Conservation (phyloP, 2,888 invertebrate species). For the Onthophagus sagittarius region DNA sequence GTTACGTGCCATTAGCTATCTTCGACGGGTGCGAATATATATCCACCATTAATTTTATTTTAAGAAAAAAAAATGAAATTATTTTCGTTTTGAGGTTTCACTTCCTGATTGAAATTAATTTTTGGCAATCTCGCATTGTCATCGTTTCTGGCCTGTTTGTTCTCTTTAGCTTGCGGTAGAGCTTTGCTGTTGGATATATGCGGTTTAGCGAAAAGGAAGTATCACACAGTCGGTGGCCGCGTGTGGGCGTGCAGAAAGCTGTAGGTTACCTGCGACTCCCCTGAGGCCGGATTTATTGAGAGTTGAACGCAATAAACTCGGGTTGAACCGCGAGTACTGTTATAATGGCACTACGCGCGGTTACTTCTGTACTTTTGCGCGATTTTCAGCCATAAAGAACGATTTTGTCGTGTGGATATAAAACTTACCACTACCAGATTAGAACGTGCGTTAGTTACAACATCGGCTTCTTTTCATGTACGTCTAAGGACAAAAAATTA, state of each 20-base stretch:
- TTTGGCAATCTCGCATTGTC: not conserved
- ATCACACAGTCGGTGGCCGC: not conserved
- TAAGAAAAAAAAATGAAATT: not conserved
- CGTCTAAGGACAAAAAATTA: too few relatives aligned
- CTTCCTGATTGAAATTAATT: not conserved
- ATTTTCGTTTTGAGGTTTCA: not conserved
- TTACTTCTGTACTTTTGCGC: not conserved
- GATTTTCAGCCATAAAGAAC: not conserved
- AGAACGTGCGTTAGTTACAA: not conserved
- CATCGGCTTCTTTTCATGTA: not conserved
- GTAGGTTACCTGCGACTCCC: not conserved
- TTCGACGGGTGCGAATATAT: not conserved
- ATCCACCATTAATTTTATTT: not conserved
- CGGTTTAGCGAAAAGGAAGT: not conserved
- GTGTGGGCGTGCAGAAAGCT: not conserved
- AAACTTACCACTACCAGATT: not conserved
- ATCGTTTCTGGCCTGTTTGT: not conserved
- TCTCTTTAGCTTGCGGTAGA: not conserved
- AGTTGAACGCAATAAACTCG: not conserved
- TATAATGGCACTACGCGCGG: not conserved
- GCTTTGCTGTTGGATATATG: not conserved
- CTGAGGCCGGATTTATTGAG: not conserved
- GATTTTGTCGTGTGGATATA: not conserved
- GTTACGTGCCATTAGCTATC: not conserved
- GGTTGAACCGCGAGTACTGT: not conserved